These are phyloP conservation scores for Ceyx melanurus DNA, from an alignment of 2,113 vertebrate species.

Conservation along the genomic window DNA sequence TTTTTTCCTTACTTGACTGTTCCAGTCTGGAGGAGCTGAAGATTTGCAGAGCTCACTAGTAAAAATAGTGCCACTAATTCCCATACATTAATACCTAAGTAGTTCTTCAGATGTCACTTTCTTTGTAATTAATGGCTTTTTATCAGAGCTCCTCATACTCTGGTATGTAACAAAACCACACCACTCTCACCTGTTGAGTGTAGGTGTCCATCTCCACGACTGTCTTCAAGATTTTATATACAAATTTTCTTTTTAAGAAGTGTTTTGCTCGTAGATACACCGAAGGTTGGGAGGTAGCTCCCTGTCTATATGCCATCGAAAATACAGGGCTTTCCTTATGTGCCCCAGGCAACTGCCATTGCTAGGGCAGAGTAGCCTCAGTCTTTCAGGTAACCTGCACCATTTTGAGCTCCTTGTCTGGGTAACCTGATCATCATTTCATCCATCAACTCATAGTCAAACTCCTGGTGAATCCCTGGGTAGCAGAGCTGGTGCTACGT, in stretches of 20 bases:
- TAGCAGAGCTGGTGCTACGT: background rate
- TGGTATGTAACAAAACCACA: background rate
- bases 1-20: background rate
- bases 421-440: background rate
- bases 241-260: background rate
- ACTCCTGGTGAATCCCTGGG: background rate
- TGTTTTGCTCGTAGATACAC: background rate
- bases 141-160: background rate
- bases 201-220: background rate
- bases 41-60: background rate
- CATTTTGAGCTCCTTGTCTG: background rate
- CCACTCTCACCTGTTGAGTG: background rate
- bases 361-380: background rate
- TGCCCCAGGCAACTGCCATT: background rate
- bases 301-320: background rate
- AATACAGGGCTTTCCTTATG: accelerated
- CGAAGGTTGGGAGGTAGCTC: background rate
- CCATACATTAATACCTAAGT: background rate
- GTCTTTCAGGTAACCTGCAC: background rate
- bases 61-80: slow-evolving; percentile 19
- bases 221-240: background rate
- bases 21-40: background rate
- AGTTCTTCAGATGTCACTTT: background rate
- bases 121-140: background rate
- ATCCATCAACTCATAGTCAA: background rate